Evolutionary conservation across 2,113 vertebrate species (phyloP).

Genomic region (Pholis gunnellus): DNA sequence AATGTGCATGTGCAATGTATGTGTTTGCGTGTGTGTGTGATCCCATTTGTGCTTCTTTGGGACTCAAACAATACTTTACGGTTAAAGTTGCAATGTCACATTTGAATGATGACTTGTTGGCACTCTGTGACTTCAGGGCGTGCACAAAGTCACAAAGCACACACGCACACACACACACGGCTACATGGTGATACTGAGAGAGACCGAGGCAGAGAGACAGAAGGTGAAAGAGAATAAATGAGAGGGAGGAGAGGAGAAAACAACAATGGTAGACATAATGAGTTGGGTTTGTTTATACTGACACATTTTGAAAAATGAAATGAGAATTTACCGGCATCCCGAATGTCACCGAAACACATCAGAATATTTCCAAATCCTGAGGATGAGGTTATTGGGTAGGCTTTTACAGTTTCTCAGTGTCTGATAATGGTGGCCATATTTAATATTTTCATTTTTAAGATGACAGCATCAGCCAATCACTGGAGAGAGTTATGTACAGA

Average conservation of each 20-base stretch:
- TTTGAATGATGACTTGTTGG: slow-evolving; percentile 33
- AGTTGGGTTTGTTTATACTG: neutral
- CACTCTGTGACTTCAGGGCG: slow-evolving; percentile 3
- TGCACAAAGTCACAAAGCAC: slow-evolving; percentile 10
- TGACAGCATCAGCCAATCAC: neutral
- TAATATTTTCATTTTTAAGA: neutral
- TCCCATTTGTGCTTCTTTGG: slow-evolving; percentile 5
- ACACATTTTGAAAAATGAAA: neutral
- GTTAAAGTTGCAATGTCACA: slow-evolving; percentile 23
- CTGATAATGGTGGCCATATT: neutral
- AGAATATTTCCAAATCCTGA: neutral
- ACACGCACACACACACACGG: neutral
- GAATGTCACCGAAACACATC: neutral
- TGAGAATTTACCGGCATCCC: neutral
- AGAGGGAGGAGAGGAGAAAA: neutral
- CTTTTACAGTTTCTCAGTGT: neutral
- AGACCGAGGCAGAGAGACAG: neutral
- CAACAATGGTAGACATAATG: neutral
- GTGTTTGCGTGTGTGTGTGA: neutral
- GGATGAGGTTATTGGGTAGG: neutral
- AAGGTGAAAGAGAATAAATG: neutral
- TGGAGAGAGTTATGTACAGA: neutral
- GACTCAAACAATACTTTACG: slow-evolving; percentile 25
- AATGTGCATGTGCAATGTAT: neutral
- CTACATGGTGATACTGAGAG: neutral